Conservation (phyloP, 2,113 vertebrate genomes). For the Potamarius usumacintae region DNA sequence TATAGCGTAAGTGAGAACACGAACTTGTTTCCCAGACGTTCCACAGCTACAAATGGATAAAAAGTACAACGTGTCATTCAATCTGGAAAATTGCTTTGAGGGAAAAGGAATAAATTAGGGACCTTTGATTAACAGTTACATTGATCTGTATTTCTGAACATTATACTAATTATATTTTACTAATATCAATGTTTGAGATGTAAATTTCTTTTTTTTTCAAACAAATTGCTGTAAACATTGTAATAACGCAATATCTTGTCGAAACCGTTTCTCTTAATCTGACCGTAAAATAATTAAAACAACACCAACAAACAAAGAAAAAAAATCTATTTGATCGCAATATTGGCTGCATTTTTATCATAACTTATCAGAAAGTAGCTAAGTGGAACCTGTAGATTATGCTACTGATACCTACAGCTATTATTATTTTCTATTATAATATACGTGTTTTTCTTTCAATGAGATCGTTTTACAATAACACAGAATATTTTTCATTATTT, state of each 20-base stretch:
- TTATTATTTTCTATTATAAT: not conserved
- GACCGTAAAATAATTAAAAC: not conserved
- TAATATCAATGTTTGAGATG: too few species aligned
- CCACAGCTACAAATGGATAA: not conserved
- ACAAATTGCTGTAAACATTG: too few species aligned
- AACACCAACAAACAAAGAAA: not conserved
- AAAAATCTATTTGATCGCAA: not conserved
- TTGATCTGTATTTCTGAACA: too few species aligned
- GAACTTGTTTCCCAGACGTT: not conserved
- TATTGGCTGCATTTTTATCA: not conserved
- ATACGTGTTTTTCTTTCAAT: too few species aligned
- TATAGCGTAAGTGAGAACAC: not conserved
- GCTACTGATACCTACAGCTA: not conserved
- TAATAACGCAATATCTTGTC: too few species aligned
- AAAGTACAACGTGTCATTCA: not conserved
- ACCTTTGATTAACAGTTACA: not conserved
- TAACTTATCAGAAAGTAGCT: not conserved
- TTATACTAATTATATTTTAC: too few species aligned
- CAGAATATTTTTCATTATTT: not conserved
- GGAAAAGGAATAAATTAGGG: not conserved
- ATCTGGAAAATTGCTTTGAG: not conserved
- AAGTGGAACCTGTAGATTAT: not conserved
- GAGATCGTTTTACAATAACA: too few species aligned
- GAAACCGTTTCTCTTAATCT: not conserved
- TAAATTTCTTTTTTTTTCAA: too few species aligned